Percentiles rank a stretch among this genome's conserved stretches.
Conservation (phyloP, 2,113 vertebrate species). For the Cochlearius cochlearius region DNA sequence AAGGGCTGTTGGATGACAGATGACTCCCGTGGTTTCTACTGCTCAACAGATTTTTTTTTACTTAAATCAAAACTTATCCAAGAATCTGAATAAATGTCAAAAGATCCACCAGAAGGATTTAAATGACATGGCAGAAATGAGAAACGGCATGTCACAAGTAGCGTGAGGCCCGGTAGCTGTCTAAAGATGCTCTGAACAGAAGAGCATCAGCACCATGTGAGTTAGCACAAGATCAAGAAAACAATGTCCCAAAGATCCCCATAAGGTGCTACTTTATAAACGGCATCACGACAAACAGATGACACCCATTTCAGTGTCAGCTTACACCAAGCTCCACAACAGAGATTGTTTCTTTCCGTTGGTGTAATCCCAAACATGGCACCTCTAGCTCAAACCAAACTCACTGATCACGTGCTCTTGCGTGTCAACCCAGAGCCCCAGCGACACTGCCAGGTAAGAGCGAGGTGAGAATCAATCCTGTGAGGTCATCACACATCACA, state of each 20-base stretch:
- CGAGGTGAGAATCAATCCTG: rapidly evolving
- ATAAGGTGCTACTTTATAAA: not conserved
- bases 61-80: not conserved
- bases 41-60: not conserved
- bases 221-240: not conserved
- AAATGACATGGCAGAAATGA: not conserved
- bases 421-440: not conserved
- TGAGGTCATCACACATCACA: rapidly evolving
- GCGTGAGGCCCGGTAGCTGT: not conserved
- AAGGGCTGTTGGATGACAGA: not conserved
- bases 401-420: rapidly evolving
- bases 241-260: not conserved
- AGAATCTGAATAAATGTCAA: not conserved
- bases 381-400: not conserved
- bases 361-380: not conserved
- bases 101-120: not conserved
- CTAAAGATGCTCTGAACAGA: not conserved
- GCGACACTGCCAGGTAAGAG: not conserved
- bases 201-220: not conserved
- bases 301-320: not conserved
- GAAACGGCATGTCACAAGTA: not conserved
- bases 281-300: not conserved
- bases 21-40: not conserved
- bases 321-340: not conserved
- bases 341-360: not conserved